Evolutionary conservation across 2,888 invertebrate genomes (phyloP), one percentile per base, ranked within the genome.

Genomic region (Cosmia trapezina): DNA sequence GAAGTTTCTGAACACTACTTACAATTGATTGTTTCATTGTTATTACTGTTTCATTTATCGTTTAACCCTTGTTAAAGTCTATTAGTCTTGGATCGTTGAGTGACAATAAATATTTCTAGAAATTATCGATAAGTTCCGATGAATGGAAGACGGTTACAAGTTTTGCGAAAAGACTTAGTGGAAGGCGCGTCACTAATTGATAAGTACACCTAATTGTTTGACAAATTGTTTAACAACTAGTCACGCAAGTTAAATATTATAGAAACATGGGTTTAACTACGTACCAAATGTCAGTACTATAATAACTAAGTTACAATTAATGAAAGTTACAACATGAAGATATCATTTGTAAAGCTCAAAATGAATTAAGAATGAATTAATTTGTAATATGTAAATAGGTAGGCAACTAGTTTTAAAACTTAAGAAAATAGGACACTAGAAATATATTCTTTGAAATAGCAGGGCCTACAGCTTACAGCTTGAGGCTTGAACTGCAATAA

Each of bases 31-130:
- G 76, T 77, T 62, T 83, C 76, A 69, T 78, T 76, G 76, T 77
- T 80, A 76, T 70, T 70, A 75, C 77, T 73, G 77, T 73, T 54
- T 61, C 51, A 77, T 78, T 73, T 73, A 81, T 83, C 84, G 81
- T 86, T 89, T 88, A 83, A 85, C 85, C 84, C 81, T 82, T 80
- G 82, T 89, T 89, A 76, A 76, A 75, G 60, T 76, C 79, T 71
- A 78, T 75, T 49, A 63, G n/a, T 33, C 49, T 63, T 62, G 72
- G 33, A 62, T 75, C 72, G 62, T 61, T 64, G 70, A 33, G 41
- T 49, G 41, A 57, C 61, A 75, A 73, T 66, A 76, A 76, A 76
- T 63, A 62, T 74, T 49, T 66, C 62, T 60, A 71, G 81, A 85
- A 74, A 82, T 61, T 41, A 72, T 73, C 37, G 41, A 47, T 73